Base-by-base conservation (phyloP, 2,797 vertebrate genomes). In the Margarornis squamiger region DNA sequence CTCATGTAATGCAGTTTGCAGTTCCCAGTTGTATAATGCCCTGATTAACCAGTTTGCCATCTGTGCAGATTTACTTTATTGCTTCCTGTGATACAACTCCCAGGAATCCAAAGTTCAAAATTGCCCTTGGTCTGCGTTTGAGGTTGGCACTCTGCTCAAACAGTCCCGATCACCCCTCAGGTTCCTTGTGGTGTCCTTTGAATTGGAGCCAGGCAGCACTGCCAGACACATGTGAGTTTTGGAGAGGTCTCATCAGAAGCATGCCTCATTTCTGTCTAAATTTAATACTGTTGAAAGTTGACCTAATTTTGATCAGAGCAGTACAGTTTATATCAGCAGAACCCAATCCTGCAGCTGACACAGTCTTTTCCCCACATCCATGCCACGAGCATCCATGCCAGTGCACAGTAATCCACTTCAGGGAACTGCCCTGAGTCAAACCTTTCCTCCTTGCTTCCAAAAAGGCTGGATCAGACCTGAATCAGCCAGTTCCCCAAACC, bases 221-320 rank as follows among this genome's bases (percentile, higher is more conserved):
- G 80, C 93, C 96, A 95, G 83, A 92, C 75, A 72, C 59, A 85
- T 77, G 78, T 80, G 93, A 95, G 86, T 81, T 92, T 81, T 95
- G 89, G 92, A 93, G 72, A 88, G 85, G 61, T 74, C 89, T 81
- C 96, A 91, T 88, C 87, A 88, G 54, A 52, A 78, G 51, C 79
- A 81, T 75, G 80, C 63, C 43, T 95, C 77, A 70, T 88, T 95
- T 81, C 90, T 94, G 46, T 58, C 83, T 86, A 70, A 83, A 78
- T 81, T 86, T 79, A 93, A 93, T 76, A 36, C 22, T 66, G 32
- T 52, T 85, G 79, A 86, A 86, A 88, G 90, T 7, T 90, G 84
- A 95, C 87, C 75, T 91, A 67, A 67, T 94, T 94, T 87, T 80
- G 82, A 88, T 94, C 62, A 76, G 70, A 88, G 59, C 38, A 81